Conservation (phyloP, 2,113 vertebrate species). For the Atrichornis clamosus region DNA sequence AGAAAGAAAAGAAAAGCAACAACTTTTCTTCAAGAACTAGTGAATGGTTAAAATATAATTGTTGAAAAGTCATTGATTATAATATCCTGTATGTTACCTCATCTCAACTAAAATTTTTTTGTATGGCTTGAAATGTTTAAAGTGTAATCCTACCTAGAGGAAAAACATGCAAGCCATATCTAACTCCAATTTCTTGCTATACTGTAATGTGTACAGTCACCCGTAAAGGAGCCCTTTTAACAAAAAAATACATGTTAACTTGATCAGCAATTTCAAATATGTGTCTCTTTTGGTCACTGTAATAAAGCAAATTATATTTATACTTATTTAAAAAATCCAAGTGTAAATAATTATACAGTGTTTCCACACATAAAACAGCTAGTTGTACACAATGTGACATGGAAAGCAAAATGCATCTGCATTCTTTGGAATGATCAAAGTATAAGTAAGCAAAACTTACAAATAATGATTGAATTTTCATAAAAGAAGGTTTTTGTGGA, state of each 20-base stretch:
- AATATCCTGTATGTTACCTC: not conserved
- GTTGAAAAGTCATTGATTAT: not conserved
- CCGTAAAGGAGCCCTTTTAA: conserved; percentile 70
- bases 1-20: not conserved
- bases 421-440: conserved; percentile 73
- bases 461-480: conserved; percentile 54
- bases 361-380: not conserved
- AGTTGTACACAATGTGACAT: not conserved
- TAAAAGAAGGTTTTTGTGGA: conserved; percentile 42
- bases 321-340: conserved; percentile 14
- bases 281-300: not conserved
- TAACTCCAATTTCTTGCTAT: conserved; percentile 26
- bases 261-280: not conserved
- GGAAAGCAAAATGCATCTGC: conserved; percentile 44
- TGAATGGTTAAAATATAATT: not conserved
- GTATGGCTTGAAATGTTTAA: conserved; percentile 4
- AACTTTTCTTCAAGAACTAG: not conserved
- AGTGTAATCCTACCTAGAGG: not conserved
- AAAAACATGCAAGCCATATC: not conserved
- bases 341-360: conserved; percentile 17
- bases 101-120: not conserved
- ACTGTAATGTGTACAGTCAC: not conserved
- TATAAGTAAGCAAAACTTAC: conserved; percentile 16
- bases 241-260: not conserved
- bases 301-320: conserved; percentile 20